These are phyloP conservation scores for Axis porcinus DNA, from an alignment of 2,113 vertebrate genomes.

Conservation along the genomic window DNA sequence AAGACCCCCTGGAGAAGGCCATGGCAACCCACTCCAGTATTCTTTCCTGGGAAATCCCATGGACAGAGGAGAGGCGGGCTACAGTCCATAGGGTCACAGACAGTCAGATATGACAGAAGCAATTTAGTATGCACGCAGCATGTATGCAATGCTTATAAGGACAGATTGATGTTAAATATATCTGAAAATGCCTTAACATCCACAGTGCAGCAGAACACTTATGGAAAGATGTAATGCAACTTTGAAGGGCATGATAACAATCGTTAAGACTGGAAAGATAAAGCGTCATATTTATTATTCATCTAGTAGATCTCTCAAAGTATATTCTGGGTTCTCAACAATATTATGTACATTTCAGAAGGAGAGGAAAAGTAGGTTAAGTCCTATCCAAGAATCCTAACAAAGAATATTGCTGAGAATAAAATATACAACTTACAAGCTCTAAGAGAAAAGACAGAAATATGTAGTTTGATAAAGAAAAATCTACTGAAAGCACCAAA, in stretches of 20 bases:
- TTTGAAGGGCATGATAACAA: background rate
- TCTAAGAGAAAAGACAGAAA: background rate
- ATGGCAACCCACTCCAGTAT: background rate
- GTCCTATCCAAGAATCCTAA: background rate
- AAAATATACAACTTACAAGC: background rate
- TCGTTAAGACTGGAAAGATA: background rate
- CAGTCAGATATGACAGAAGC: background rate
- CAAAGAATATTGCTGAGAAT: background rate
- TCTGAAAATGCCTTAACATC: background rate
- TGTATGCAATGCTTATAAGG: background rate
- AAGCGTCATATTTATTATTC: background rate
- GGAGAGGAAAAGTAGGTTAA: background rate
- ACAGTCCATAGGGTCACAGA: background rate
- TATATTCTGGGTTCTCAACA: background rate
- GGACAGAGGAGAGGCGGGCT: background rate
- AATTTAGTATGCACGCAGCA: background rate
- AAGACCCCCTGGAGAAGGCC: background rate
- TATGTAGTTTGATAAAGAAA: background rate
- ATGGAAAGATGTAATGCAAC: background rate
- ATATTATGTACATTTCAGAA: background rate
- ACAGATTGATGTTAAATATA: constrained; percentile 20
- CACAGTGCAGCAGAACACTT: background rate
- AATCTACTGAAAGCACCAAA: background rate
- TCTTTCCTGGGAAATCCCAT: background rate
- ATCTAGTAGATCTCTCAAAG: background rate